phyloP scores from a whole-genome alignment of 2,113 vertebrate species.

The Tretioscincus oriximinensis region DNA sequence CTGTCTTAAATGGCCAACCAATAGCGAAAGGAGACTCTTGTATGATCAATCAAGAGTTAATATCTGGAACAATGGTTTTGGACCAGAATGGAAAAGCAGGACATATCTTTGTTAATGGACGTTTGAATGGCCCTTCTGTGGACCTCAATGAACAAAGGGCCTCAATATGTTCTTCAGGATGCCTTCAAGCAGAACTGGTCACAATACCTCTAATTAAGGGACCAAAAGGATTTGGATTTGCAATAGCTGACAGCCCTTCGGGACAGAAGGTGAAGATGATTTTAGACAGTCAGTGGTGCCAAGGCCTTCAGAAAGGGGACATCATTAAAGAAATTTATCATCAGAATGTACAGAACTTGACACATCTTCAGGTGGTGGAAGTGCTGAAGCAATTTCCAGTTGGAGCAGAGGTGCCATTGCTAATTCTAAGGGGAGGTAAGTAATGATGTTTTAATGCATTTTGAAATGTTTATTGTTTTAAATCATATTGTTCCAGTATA shows the following conservation, averaged over 20 bases:
- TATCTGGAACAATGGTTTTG: constrained; percentile 63
- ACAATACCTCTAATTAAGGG: constrained; percentile 91
- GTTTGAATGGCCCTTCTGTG: constrained; percentile 72
- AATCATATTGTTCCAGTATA: not conserved
- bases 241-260: constrained; percentile 92
- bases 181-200: constrained; percentile 90
- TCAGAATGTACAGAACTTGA: constrained; percentile 92
- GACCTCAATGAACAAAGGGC: constrained; percentile 72
- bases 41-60: constrained; percentile 77
- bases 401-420: constrained; percentile 90
- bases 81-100: constrained; percentile 78
- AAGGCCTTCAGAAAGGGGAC: constrained; percentile 92
- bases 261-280: constrained; percentile 99
- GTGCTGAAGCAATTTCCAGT: constrained; percentile 95
- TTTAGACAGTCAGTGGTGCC: constrained; percentile 96
- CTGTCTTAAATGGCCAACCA: constrained; percentile 77
- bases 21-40: constrained; percentile 72
- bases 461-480: not conserved
- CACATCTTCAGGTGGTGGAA: constrained; percentile 95
- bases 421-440: constrained; percentile 93
- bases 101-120: constrained; percentile 76
- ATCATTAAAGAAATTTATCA: constrained; percentile 96
- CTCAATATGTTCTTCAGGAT: constrained; percentile 78
- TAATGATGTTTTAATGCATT: constrained; percentile 7
- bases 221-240: constrained; percentile 94